These are phyloP conservation scores for Heterodera schachtii DNA, from an alignment of 1,140 invertebrate genomes.

Conservation along the genomic window DNA sequence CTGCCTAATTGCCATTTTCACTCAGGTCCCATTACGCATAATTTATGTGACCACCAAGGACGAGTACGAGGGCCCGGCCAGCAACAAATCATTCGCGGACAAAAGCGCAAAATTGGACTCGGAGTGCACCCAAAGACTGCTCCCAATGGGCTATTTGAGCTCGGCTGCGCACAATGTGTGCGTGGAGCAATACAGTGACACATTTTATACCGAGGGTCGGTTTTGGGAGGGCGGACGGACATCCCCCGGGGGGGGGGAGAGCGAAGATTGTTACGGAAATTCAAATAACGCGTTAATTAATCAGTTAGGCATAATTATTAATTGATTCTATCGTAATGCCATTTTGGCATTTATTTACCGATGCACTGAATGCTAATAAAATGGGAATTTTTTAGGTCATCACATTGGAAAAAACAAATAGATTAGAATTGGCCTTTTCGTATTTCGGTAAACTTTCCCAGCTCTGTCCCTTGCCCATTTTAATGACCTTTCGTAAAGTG, in stretches of 20 bases:
- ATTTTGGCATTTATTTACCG: too few relatives aligned
- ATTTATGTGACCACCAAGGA: constrained; percentile 11
- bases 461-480: constrained; percentile 20
- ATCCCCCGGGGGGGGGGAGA: too few relatives aligned
- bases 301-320: too few relatives aligned
- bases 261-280: too few relatives aligned
- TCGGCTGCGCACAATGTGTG: background rate
- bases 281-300: too few relatives aligned
- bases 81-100: background rate
- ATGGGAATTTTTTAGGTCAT: too few relatives aligned
- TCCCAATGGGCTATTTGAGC: constrained; percentile 11
- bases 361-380: too few relatives aligned
- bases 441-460: constrained; percentile 15
- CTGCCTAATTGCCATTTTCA: background rate
- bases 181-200: background rate
- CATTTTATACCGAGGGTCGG: constrained; percentile 3
- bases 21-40: background rate
- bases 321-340: too few relatives aligned
- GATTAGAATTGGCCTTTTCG: background rate
- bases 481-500: constrained; percentile 25
- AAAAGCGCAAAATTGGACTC: background rate
- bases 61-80: constrained; percentile 19
- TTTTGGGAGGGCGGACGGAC: background rate
- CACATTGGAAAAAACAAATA: too few relatives aligned
- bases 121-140: background rate